Conservation (phyloP, 2,888 invertebrate genomes). For the Empis livida region DNA sequence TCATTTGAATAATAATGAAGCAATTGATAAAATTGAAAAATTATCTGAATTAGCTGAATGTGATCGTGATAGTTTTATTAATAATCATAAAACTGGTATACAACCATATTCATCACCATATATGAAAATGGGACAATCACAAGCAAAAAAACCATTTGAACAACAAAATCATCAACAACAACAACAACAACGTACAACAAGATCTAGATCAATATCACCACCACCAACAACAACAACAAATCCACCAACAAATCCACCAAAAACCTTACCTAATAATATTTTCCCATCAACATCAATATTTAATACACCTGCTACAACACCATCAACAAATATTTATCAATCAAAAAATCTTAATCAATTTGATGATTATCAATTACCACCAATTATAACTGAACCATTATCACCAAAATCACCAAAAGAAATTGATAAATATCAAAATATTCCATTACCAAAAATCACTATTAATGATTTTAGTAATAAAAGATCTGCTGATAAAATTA, state of each 20-base stretch:
- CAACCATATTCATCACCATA: too few relatives aligned
- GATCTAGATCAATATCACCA: slow-evolving; percentile 4
- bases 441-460: slow-evolving; percentile 25
- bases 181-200: slow-evolving; percentile 1
- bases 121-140: slow-evolving; percentile 15
- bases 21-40: slow-evolving; percentile 3
- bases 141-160: slow-evolving; percentile 12
- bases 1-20: slow-evolving; percentile 1
- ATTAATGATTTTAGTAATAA: slow-evolving; percentile 26
- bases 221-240: background rate
- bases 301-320: slow-evolving; percentile 2
- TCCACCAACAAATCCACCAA: slow-evolving; percentile 1
- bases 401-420: slow-evolving; percentile 12
- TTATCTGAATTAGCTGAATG: slow-evolving; percentile 19
- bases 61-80: slow-evolving; percentile 17
- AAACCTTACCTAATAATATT: too few relatives aligned
- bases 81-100: slow-evolving; percentile 6
- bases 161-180: slow-evolving; percentile 8
- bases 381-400: slow-evolving; percentile 18
- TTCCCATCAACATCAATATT: background rate
- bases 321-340: slow-evolving; percentile 19
- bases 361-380: slow-evolving; percentile 12
- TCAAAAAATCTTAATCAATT: slow-evolving; percentile 22
- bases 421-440: slow-evolving; percentile 1
- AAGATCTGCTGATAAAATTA: background rate